Conservation (phyloP, 2,888 invertebrate species). For the Macrophya alboannulata region DNA sequence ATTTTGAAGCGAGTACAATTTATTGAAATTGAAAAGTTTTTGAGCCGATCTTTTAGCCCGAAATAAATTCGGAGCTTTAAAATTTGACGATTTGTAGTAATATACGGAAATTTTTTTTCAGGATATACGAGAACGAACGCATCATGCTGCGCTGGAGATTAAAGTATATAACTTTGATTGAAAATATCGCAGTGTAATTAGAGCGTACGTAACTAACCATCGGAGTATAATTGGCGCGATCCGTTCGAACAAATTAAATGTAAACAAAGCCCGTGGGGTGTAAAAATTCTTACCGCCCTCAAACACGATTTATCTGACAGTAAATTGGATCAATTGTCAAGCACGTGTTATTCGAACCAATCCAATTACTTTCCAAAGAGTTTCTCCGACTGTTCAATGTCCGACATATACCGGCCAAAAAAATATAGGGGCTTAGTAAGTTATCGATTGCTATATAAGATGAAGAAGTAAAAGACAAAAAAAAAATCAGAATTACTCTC, state of each 20-base stretch:
- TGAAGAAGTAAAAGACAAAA: neutral
- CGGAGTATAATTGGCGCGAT: conserved; percentile 23
- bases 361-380: conserved; percentile 43
- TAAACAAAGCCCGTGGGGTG: conserved; percentile 31
- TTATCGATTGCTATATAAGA: conserved; percentile 8
- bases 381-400: conserved; percentile 32
- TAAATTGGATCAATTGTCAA: conserved; percentile 45
- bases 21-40: conserved; percentile 17
- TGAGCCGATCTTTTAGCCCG: neutral
- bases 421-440: neutral
- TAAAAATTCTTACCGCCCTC: conserved; percentile 22
- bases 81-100: neutral
- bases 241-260: conserved; percentile 38
- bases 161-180: conserved; percentile 35
- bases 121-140: neutral
- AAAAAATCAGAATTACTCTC: neutral
- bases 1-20: neutral
- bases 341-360: conserved; percentile 41
- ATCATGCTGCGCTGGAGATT: neutral
- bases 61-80: neutral
- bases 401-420: neutral
- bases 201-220: conserved; percentile 37
- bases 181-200: conserved; percentile 39
- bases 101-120: neutral
- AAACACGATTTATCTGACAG: conserved; percentile 42